Conservation (phyloP, 2,888 invertebrate genomes). For the Heterodera filipjevi region DNA sequence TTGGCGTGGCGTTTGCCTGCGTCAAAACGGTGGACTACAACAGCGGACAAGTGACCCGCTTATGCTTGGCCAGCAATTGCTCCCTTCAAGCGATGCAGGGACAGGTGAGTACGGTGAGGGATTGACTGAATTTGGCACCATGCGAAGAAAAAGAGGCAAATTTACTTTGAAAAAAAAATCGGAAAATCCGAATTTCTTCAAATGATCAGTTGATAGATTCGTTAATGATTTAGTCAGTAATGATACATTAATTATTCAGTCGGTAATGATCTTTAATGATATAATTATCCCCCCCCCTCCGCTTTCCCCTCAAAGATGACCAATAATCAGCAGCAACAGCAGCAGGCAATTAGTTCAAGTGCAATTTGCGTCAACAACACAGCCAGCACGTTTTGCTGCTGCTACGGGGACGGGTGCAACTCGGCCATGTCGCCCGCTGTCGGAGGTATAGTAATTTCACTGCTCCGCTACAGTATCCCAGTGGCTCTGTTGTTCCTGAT, state of each 20-base stretch:
- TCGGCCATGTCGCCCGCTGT: constrained; percentile 15
- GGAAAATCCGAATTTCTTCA: too few species aligned
- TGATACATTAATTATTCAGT: too few species aligned
- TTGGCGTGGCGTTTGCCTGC: not conserved
- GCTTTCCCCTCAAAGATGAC: not conserved
- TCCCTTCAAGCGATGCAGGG: not conserved
- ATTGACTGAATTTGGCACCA: not conserved
- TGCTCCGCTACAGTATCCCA: not conserved
- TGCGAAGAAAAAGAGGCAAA: too few species aligned
- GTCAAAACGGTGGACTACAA: constrained; percentile 14
- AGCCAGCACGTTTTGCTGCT: constrained; percentile 24
- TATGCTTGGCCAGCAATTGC: constrained; percentile 18
- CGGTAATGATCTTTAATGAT: too few species aligned
- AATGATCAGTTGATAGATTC: not conserved
- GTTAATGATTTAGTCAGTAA: too few species aligned
- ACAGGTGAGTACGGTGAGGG: not conserved
- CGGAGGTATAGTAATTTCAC: not conserved
- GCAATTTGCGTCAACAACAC: constrained; percentile 22
- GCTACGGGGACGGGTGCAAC: constrained; percentile 25
- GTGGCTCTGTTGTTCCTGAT: not conserved
- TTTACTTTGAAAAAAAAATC: too few species aligned
- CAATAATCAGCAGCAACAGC: not conserved
- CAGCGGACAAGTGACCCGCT: constrained; percentile 11
- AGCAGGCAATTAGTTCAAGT: not conserved
- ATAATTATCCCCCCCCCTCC: not conserved